A percentile compares a stretch with the other conserved stretches of the same genome.
phyloP scores from a whole-genome alignment of 2,797 vertebrate species.

The Sebastes steindachneri region DNA sequence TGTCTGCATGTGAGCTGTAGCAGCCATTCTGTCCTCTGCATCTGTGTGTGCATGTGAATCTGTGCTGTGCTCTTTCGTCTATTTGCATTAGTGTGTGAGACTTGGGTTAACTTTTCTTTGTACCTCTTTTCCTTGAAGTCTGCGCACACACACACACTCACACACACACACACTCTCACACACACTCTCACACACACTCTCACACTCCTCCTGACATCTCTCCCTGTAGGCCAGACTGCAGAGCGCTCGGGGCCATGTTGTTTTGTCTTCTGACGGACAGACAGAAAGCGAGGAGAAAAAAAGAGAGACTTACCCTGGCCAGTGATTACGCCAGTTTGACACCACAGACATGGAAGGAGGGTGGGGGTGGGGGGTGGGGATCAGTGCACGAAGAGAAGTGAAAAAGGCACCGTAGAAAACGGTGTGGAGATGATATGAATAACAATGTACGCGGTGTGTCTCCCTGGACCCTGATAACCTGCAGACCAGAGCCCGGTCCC shows the following conservation, averaged over 20 bases:
- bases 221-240: conserved; percentile 75
- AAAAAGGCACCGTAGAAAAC: conserved; percentile 77
- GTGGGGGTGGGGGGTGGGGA: not conserved
- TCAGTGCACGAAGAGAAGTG: conserved; percentile 72
- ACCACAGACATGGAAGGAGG: conserved; percentile 62
- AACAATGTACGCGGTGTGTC: conserved; percentile 90
- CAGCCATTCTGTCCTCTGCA: conserved; percentile 1
- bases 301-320: conserved; percentile 65
- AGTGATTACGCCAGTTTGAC: conserved; percentile 73
- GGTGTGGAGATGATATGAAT: conserved; percentile 94
- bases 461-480: conserved; percentile 89
- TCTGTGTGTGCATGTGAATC: conserved; percentile 33
- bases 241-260: conserved; percentile 77
- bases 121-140: conserved; percentile 52
- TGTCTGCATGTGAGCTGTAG: conserved; percentile 4
- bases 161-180: not conserved
- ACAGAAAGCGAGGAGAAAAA: conserved; percentile 54
- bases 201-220: conserved; percentile 60
- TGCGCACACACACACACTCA: conserved; percentile 21
- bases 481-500: conserved; percentile 84
- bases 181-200: conserved; percentile 21
- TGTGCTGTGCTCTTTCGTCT: conserved; percentile 34
- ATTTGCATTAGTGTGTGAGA: conserved; percentile 53
- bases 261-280: conserved; percentile 80
- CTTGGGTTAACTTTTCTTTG: conserved; percentile 60